Conservation (phyloP, 2,797 vertebrate species). For the Gymnodraco acuticeps region DNA sequence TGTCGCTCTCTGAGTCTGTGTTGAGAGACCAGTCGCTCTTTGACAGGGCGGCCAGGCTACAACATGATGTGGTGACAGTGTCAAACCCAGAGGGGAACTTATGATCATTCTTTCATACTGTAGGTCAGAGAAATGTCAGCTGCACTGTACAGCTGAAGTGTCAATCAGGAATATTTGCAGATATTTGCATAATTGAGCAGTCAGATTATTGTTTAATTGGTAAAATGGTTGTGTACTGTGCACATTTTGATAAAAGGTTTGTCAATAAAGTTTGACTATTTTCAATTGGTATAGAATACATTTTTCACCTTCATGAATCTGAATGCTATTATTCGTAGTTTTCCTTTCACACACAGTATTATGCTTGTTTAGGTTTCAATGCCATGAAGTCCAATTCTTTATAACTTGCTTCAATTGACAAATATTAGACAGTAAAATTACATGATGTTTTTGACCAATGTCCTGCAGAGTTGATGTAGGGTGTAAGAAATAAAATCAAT, state of each 20-base stretch:
- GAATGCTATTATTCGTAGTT: slow-evolving; percentile 6
- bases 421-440: neutral
- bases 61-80: slow-evolving; percentile 55
- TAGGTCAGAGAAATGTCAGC: slow-evolving; percentile 11
- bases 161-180: neutral
- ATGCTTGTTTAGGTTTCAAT: slow-evolving; percentile 1
- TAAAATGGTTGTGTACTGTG: too few species aligned
- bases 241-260: neutral
- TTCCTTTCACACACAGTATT: neutral
- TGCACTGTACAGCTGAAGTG: neutral
- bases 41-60: slow-evolving; percentile 83
- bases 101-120: slow-evolving; percentile 13
- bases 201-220: neutral
- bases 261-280: neutral
- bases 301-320: slow-evolving; percentile 4
- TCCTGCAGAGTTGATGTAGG: neutral
- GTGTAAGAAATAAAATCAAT: too few species aligned
- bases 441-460: neutral
- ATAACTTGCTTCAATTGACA: slow-evolving; percentile 11
- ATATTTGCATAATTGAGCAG: neutral
- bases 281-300: neutral
- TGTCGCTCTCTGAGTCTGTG: slow-evolving; percentile 91
- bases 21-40: slow-evolving; percentile 92
- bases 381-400: neutral
- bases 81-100: slow-evolving; percentile 54